phyloP scores from a whole-genome alignment of 2,113 vertebrate species.

The Ondatra zibethicus region DNA sequence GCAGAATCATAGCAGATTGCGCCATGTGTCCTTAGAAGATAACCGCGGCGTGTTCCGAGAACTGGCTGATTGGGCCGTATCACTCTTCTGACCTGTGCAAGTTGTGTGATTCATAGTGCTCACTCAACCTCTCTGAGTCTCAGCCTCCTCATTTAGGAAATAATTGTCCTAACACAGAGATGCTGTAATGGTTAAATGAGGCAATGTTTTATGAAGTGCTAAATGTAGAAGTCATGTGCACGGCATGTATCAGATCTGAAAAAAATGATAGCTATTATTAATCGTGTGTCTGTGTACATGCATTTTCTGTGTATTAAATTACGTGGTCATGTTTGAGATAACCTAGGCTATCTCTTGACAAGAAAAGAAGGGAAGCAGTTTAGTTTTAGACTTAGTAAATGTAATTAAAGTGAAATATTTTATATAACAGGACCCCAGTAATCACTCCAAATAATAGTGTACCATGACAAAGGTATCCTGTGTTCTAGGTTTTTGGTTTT shows the following conservation, averaged over 20 bases:
- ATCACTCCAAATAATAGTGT: background rate
- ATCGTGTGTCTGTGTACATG: background rate
- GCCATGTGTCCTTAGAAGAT: conserved; percentile 21
- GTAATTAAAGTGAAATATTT: conserved; percentile 2
- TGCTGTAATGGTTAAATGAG: background rate
- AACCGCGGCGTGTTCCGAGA: background rate
- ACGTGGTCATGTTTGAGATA: background rate
- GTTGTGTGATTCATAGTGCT: background rate
- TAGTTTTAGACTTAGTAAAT: conserved; percentile 31
- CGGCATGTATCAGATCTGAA: background rate
- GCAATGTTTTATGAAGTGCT: conserved; percentile 1
- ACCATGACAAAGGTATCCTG: background rate
- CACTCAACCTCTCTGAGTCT: background rate
- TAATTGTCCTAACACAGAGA: background rate
- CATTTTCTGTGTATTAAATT: background rate
- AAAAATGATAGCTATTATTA: conserved; percentile 21
- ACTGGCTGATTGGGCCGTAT: background rate
- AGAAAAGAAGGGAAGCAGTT: conserved; percentile 23
- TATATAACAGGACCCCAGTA: background rate
- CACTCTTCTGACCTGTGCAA: background rate
- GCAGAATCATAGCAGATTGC: conserved; percentile 17
- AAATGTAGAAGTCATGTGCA: background rate
- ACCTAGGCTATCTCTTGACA: background rate
- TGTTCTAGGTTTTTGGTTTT: background rate
- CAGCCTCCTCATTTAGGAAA: conserved; percentile 9